Percentiles rank a stretch among this genome's conserved stretches.
Evolutionary conservation across 2,113 vertebrate species (phyloP).

Genomic region (Alosa alosa): DNA sequence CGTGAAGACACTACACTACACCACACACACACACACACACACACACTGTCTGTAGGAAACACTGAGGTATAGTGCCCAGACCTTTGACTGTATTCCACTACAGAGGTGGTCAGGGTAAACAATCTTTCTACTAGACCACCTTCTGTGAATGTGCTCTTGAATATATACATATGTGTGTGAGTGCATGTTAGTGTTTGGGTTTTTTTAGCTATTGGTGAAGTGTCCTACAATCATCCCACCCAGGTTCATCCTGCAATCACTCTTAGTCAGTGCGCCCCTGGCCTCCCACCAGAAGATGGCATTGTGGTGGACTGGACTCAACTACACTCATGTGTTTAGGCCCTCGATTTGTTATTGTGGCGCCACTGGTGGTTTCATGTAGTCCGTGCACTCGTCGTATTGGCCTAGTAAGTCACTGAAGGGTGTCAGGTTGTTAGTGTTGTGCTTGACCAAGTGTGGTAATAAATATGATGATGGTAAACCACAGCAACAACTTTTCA

Average conservation of each 20-base stretch:
- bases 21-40: constrained; percentile 4
- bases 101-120: not conserved
- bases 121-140: constrained; percentile 3
- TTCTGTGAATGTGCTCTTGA: not conserved
- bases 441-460: constrained; percentile 43
- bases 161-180: not conserved
- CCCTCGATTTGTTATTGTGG: not conserved
- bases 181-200: not conserved
- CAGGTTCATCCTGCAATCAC: not conserved
- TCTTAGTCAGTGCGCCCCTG: not conserved
- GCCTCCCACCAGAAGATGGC: not conserved
- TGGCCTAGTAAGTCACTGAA: constrained; percentile 39
- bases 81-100: constrained; percentile 5
- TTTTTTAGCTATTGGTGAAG: not conserved
- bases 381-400: constrained; percentile 22
- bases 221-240: not conserved
- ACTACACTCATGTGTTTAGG: constrained; percentile 19
- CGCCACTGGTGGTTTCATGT: constrained; percentile 34
- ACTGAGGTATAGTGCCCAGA: not conserved
- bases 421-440: constrained; percentile 51
- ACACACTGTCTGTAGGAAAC: constrained; percentile 1
- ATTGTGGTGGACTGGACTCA: not conserved
- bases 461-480: constrained; percentile 46
- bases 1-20: not conserved
- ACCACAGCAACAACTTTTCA: constrained; percentile 40